Conservation (phyloP, 2,113 vertebrate species). For the Euleptes europaea region DNA sequence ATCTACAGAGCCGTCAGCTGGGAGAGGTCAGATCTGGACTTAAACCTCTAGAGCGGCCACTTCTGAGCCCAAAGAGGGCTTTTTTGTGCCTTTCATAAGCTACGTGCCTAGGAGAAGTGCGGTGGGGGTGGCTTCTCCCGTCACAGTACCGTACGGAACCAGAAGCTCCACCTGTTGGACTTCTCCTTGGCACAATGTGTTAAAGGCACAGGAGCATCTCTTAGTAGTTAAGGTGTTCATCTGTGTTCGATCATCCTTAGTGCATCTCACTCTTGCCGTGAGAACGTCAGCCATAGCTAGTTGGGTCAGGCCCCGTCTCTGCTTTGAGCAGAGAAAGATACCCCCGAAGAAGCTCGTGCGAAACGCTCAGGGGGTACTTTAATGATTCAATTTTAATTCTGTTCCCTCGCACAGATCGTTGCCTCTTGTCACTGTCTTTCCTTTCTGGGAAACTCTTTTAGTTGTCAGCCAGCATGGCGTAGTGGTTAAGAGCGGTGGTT, state of each 20-base stretch:
- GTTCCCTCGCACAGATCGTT: too few species aligned
- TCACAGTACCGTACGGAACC: background rate
- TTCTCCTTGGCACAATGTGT: background rate
- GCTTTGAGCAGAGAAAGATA: too few species aligned
- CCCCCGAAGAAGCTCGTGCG: too few species aligned
- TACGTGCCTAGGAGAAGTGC: background rate
- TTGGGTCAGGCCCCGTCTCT: background rate
- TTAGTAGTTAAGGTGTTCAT: background rate
- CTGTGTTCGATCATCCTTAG: background rate
- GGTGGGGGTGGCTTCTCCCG: background rate
- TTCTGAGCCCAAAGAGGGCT: background rate
- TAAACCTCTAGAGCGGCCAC: constrained; percentile 6
- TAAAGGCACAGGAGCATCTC: constrained; percentile 1
- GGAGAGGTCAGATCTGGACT: background rate
- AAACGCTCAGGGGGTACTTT: too few species aligned
- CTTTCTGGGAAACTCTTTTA: background rate
- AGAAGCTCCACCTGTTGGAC: background rate
- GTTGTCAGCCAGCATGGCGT: too few species aligned
- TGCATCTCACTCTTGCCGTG: background rate
- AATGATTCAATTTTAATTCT: too few species aligned
- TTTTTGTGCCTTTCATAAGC: background rate
- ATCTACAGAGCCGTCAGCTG: background rate
- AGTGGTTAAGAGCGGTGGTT: too few species aligned
- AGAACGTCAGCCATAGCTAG: background rate
- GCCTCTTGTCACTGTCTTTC: too few species aligned